Base-by-base conservation (phyloP, 2,797 vertebrate genomes). In the Chaetodon trifasciatus region DNA sequence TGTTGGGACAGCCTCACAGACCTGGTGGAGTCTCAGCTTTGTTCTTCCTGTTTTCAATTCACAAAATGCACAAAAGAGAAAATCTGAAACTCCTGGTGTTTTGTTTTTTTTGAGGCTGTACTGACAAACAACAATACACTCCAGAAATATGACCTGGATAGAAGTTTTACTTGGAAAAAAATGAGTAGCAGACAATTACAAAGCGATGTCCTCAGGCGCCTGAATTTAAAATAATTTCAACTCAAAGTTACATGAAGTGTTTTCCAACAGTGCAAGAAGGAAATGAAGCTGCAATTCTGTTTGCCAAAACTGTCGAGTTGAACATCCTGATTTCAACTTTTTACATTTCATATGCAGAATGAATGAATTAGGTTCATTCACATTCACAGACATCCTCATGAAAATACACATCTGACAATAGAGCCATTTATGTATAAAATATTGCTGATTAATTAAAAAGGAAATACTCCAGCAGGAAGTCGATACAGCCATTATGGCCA, bases 391-490 rank as follows among this genome's bases (percentile, higher is more conserved):
- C 28, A 78, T 61, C 16, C 53, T 58, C 16, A 32, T 55, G 49
- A 42, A 61, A 85, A 61, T 37, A 65, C 40, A 75, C n/a, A 63
- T 79, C 12, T 58, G 40, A 77, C 24, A 62, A 66, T 16, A 52
- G 40, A 78, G 42, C 39, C 4, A 46, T 49, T 71, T 67, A 66
- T 68, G 23, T 78, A 72, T 60, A 53, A 72, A 82, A 66, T 68
- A 64, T 65, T 75, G 8, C 6, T 47, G 23, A 77, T 61, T 17
- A 76, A 62, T 50, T 23, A 21, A 32, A 44, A 37, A 58, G n/a
- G 9, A 68, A 44, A 52, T 15, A 39, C 37, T 81, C 23, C 32
- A 81, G 75, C 68, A 74, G 68, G 44, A 84, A 66, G 37, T 74
- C 21, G 50, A 61, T 66, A 60, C 70, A 67, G 58, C 21, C 2